phyloP scores from a whole-genome alignment of 1,140 invertebrate genomes.

The Alviniconcha marisindica region DNA sequence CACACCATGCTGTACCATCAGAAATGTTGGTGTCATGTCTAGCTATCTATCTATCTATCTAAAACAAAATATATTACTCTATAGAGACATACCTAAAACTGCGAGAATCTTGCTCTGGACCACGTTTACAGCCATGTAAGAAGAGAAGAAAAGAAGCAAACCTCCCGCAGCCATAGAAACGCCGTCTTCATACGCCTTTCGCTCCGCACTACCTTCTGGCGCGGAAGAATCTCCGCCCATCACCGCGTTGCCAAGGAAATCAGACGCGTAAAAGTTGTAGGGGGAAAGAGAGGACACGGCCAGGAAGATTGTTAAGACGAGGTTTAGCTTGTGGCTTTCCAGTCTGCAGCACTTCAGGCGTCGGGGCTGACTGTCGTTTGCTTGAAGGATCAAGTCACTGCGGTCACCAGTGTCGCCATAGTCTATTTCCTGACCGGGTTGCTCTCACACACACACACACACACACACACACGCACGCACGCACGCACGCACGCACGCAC shows the following conservation, averaged over 20 bases:
- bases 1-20: too few species aligned
- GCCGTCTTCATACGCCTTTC: neutral
- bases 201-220: neutral
- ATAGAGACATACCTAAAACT: neutral
- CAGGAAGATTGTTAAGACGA: neutral
- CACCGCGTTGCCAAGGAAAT: slow-evolving; percentile 14
- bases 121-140: neutral
- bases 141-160: neutral
- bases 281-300: neutral
- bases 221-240: neutral
- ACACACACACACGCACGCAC: too few species aligned
- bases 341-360: neutral
- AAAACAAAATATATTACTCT: too few species aligned
- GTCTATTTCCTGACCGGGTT: too few species aligned
- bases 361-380: too few species aligned
- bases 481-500: too few species aligned
- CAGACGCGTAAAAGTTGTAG: slow-evolving; percentile 13
- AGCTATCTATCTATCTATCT: too few species aligned
- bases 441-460: too few species aligned
- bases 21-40: too few species aligned
- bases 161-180: neutral
- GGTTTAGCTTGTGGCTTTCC: neutral
- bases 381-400: too few species aligned
- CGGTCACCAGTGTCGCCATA: too few species aligned
- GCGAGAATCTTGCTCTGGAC: neutral